A percentile compares a stretch with the other conserved stretches of the same genome.
These are phyloP conservation scores for Eristalis arbustorum DNA, from an alignment of 2,888 invertebrate species.

Conservation along the genomic window DNA sequence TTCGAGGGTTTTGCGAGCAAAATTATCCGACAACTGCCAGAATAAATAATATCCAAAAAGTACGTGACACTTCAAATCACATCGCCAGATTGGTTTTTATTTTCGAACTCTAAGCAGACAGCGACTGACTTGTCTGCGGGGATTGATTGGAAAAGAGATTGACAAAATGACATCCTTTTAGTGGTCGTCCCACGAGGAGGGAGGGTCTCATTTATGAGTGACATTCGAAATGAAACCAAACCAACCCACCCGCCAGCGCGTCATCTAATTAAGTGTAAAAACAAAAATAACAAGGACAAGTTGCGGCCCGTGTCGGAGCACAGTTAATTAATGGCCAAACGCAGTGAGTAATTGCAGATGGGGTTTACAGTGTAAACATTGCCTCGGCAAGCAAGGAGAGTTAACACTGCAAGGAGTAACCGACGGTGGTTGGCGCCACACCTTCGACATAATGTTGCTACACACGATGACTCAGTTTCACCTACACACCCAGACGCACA, in stretches of 20 bases:
- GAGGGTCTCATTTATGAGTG: neutral
- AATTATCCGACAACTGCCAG: slow-evolving; percentile 3
- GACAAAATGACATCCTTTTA: slow-evolving; percentile 7
- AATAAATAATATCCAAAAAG: neutral
- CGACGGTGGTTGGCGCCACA: slow-evolving; percentile 22
- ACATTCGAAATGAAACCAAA: too few relatives aligned
- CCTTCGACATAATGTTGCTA: slow-evolving; percentile 22
- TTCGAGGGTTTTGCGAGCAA: slow-evolving; percentile 7
- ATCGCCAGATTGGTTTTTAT: neutral
- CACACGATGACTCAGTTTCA: slow-evolving; percentile 43
- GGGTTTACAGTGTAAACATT: slow-evolving; percentile 35
- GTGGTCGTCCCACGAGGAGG: too few relatives aligned
- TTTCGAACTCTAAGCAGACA: neutral
- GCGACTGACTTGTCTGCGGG: neutral
- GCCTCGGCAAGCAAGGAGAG: slow-evolving; percentile 21
- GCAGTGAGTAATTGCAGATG: slow-evolving; percentile 43
- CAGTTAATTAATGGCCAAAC: slow-evolving; percentile 42
- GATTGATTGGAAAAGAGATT: neutral
- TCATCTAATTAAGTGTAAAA: slow-evolving; percentile 34
- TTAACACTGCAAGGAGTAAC: slow-evolving; percentile 13
- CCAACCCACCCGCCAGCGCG: too few relatives aligned
- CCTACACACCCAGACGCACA: slow-evolving; percentile 20
- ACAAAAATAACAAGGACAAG: slow-evolving; percentile 26
- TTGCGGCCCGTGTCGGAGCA: slow-evolving; percentile 10
- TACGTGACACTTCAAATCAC: slow-evolving; percentile 7